Evolutionary conservation across 2,113 vertebrate genomes (phyloP).

Genomic region (Argyrosomus japonicus): DNA sequence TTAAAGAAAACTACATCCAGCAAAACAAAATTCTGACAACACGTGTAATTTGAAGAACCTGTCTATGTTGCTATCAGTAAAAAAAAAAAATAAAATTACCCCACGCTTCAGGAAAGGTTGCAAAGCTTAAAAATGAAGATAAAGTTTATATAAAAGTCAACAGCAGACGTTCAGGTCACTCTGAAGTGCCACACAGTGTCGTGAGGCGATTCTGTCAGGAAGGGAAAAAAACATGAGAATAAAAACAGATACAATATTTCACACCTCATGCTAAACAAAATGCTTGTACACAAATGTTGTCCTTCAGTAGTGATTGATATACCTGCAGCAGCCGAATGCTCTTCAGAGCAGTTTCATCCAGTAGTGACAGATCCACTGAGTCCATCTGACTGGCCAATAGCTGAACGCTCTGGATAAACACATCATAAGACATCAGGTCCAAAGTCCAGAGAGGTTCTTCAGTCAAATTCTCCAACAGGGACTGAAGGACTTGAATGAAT

Average conservation of each 20-base stretch:
- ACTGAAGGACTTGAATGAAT: no score
- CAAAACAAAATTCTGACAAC: constrained; percentile 1
- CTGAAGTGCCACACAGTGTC: constrained; percentile 69
- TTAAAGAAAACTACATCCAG: background rate
- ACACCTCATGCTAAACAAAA: background rate
- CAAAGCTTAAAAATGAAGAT: constrained; percentile 15
- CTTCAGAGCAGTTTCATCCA: constrained; percentile 76
- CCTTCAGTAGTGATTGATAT: background rate
- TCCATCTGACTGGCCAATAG: constrained; percentile 85
- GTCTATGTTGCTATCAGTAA: background rate
- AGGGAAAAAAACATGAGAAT: background rate
- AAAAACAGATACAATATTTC: background rate
- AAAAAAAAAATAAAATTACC: background rate
- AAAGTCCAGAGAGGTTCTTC: background rate
- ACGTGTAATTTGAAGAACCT: background rate
- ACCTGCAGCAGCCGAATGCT: constrained; percentile 84
- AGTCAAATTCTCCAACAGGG: no score
- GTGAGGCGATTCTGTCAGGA: constrained; percentile 79
- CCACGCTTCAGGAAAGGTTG: background rate
- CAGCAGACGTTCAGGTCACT: constrained; percentile 23
- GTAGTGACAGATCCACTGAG: constrained; percentile 77
- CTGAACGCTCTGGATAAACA: constrained; percentile 79
- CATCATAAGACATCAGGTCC: background rate
- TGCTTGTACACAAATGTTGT: background rate
- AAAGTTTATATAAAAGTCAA: constrained; percentile 1